Evolutionary conservation across 2,113 vertebrate genomes (phyloP), one percentile per base, ranked within the genome.

Genomic region (Zapus hudsonius): DNA sequence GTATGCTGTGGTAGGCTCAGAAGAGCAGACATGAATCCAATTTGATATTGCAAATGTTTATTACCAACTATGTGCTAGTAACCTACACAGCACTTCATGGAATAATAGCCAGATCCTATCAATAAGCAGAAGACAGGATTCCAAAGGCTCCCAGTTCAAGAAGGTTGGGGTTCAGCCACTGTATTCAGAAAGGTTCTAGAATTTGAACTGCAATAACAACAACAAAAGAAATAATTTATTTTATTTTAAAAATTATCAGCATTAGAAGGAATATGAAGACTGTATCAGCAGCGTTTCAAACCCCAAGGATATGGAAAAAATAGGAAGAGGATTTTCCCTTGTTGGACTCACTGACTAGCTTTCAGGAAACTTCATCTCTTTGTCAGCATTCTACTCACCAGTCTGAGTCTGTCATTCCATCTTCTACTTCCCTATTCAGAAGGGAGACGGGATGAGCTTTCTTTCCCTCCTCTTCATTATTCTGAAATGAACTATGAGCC

Each of bases 1-100:
- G 92, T 92, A 44, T 90, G 63, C 36, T 40, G 22, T 73, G 13
- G 64, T 86, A 91, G 64, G 38, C 70, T 84, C 40, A 95, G 75
- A 91, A 70, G n/a, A 95, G 64, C 36, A 93, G 38, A 90, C 29
- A 85, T 33, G 66, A 93, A 92, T 75, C 66, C 17, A 84, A 92
- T 92, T 90, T 89, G 74, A 87, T 84, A 84, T 93, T 57, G 7
- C 33, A 93, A 87, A 79, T 85, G 11, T 93, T 94, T 92, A 72
- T 81, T 92, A 88, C 44, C 72, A 92, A 81, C 83, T 94, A 90
- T 80, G 67, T 89, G 36, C 84, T 64, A 76, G 55, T 67, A 31
- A 47, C 70, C 44, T 76, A 84, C 2, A 38, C 3, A 61, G 2
- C 11, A 25, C 8, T 36, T 66, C 3, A 70, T 76, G 17, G 63